Conservation (phyloP, 2,113 vertebrate genomes). For the Mohoua ochrocephala region DNA sequence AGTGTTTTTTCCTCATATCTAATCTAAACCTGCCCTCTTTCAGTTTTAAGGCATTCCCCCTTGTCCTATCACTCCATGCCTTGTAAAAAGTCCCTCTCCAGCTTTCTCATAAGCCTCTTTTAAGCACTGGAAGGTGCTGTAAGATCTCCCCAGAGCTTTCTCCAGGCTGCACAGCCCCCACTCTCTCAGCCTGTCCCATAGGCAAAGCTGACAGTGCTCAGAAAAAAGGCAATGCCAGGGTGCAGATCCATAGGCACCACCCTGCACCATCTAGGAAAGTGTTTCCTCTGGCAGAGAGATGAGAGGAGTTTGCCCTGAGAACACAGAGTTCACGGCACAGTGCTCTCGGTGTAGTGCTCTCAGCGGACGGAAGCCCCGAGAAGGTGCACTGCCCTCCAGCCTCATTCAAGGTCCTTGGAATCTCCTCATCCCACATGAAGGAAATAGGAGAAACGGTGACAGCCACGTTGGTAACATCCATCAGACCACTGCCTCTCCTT, state of each 20-base stretch:
- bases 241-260: background rate
- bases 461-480: background rate
- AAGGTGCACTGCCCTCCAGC: background rate
- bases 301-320: background rate
- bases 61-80: background rate
- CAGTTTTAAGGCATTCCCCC: background rate
- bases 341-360: background rate
- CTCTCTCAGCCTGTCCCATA: background rate
- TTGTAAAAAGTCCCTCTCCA: background rate
- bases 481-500: background rate
- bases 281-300: background rate
- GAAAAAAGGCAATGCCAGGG: background rate
- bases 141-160: background rate
- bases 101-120: background rate
- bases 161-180: background rate
- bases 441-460: background rate
- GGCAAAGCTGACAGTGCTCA: background rate
- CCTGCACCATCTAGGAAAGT: background rate
- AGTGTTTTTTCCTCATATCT: background rate
- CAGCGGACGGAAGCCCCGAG: background rate
- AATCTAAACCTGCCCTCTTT: background rate
- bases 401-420: background rate
- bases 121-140: background rate
- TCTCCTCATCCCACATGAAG: background rate
- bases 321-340: rapidly evolving